phyloP scores from a whole-genome alignment of 2,888 invertebrate genomes.

The Chirona hameri region DNA sequence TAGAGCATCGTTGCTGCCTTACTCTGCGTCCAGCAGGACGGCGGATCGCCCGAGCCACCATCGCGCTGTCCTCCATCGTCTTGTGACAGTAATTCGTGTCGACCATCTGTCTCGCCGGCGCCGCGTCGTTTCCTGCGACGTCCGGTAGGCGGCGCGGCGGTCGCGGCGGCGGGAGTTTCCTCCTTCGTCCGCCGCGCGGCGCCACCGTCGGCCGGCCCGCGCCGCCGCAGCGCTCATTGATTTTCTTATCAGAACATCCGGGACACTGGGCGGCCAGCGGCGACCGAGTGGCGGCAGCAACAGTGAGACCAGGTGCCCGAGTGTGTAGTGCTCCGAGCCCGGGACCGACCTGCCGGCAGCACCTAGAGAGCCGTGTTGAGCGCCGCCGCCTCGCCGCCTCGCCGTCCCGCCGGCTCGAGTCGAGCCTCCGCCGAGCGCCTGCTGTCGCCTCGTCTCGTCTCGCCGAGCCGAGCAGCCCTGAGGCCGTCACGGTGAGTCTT shows the following conservation, averaged over 20 bases:
- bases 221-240: slow-evolving; percentile 23
- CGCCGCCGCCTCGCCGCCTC: too few species aligned
- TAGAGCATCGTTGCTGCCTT: too few species aligned
- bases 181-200: neutral
- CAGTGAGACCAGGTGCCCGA: neutral
- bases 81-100: too few species aligned
- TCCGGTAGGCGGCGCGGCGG: neutral
- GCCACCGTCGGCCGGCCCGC: neutral
- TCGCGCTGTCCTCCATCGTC: too few species aligned
- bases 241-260: slow-evolving; percentile 27
- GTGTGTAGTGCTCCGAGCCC: neutral
- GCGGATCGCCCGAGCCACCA: too few species aligned
- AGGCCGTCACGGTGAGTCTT: too few species aligned
- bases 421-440: too few species aligned
- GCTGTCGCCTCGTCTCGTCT: too few species aligned
- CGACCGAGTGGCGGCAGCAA: neutral
- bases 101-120: neutral
- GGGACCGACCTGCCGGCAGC: neutral
- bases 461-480: too few species aligned
- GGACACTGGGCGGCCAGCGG: neutral
- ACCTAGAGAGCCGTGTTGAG: too few species aligned
- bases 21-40: too few species aligned
- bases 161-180: neutral
- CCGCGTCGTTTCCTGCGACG: neutral
- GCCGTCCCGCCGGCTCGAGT: too few species aligned